Base-by-base conservation (phyloP, 2,888 invertebrate genomes). In the Hemaris fuciformis region DNA sequence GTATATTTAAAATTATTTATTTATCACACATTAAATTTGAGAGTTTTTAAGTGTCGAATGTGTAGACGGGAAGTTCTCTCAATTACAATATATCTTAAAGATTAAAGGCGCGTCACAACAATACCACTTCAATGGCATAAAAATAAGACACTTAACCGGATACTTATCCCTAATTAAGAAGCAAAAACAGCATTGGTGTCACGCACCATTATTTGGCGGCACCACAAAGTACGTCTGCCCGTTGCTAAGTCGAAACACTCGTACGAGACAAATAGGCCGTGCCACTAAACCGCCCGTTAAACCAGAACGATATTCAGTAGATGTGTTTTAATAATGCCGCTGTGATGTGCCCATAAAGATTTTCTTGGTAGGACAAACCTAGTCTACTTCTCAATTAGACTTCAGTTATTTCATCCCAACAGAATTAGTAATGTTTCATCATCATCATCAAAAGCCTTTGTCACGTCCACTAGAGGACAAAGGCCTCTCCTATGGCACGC, bases 151-250 rank as follows among this genome's bases (percentile, higher is more conserved):
- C 72, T 80, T 80, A 80, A 79, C 84, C 85, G 85, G 85, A 85
- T 91, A 88, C 85, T 87, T 89, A 87, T 83, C 82, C 82, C 87
- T 85, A 90, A 90, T 91, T 89, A 91, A 89, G 85, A 86, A 83
- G 76, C 77, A 78, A 81, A 84, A 84, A 84, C 85, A 82, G 81
- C 76, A 78, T 77, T 77, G 76, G 74, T 79, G 87, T 83, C 81
- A 84, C 85, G 89, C 79, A 61, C 81, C 85, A 89, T 90, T 86
- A 79, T 79, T 64, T 63, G 73, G 72, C 79, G 81, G 80, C 76
- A 70, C 70, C 70, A 78, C 79, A 77, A 80, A 81, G 80, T 80
- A 13, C 48, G 60, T 80, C 71, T 73, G 76, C 79, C 75, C 74
- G 76, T 76, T 79, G 72, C 53, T 53, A 53, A 53, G 74, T 69